phyloP scores from a whole-genome alignment of 92 coral and sea anemone genomes.

The Epizoanthus stellaris region DNA sequence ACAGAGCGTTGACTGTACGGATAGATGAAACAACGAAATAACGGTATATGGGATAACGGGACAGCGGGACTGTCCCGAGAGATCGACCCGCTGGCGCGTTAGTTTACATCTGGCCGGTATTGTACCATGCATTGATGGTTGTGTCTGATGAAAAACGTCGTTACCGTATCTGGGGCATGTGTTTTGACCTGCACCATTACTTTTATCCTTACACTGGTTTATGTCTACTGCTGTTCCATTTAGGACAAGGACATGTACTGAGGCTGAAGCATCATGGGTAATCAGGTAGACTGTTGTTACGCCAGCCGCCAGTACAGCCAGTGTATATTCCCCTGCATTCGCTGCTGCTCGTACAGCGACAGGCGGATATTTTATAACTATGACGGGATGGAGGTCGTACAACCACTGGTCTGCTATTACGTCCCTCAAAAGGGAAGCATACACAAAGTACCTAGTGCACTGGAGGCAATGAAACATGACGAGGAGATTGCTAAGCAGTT shows the following conservation, averaged over 20 bases:
- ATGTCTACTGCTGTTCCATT: background rate
- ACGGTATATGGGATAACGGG: no score
- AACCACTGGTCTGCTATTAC: slow-evolving; percentile 61
- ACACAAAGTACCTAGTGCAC: slow-evolving; percentile 47
- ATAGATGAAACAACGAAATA: no score
- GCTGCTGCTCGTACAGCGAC: slow-evolving; percentile 62
- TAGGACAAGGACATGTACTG: background rate
- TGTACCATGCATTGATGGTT: no score
- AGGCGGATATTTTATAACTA: slow-evolving; percentile 68
- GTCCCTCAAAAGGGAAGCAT: slow-evolving; percentile 50
- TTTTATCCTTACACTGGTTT: no score
- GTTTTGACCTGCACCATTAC: no score
- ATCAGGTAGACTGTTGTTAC: slow-evolving; percentile 60
- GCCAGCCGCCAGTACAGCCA: slow-evolving; percentile 64
- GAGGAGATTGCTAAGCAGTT: slow-evolving; percentile 30
- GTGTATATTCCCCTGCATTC: slow-evolving; percentile 65
- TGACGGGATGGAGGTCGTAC: slow-evolving; percentile 75
- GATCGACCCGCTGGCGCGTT: no score
- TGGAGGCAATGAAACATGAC: slow-evolving; percentile 52
- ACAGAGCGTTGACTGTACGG: no score
- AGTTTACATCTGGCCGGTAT: no score
- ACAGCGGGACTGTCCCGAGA: no score
- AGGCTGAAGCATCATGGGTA: slow-evolving; percentile 51
- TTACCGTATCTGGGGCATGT: no score
- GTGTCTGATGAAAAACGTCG: no score